These are phyloP conservation scores for Piliocolobus tephrosceles DNA, from an alignment of 2,113 vertebrate species.

Conservation along the genomic window DNA sequence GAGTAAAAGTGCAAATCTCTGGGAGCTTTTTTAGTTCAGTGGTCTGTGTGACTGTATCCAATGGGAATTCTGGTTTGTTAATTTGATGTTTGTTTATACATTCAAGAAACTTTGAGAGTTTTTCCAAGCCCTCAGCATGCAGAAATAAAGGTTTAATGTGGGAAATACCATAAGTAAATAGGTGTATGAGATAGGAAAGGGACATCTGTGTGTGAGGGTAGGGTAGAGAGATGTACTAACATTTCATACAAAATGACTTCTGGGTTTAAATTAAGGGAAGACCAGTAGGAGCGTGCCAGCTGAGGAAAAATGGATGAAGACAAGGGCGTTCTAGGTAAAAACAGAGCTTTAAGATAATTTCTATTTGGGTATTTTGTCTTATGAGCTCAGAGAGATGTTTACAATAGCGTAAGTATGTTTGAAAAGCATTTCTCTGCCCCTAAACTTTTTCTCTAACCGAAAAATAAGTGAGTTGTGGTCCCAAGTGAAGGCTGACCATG, in stretches of 20 bases:
- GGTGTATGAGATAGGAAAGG: not conserved
- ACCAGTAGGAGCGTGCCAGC: not conserved
- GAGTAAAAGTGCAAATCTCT: not conserved
- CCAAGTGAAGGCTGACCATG: not conserved
- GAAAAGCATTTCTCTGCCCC: not conserved
- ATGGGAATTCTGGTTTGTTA: not conserved
- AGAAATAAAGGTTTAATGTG: not conserved
- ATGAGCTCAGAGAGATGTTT: not conserved
- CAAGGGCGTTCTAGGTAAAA: not conserved
- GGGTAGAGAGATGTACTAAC: not conserved
- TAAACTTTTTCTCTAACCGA: not conserved
- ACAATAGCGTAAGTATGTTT: not conserved
- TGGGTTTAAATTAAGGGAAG: not conserved
- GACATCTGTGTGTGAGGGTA: accelerated
- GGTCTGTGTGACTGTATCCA: not conserved
- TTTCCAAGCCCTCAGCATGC: not conserved
- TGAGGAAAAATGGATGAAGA: not conserved
- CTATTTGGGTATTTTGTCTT: not conserved
- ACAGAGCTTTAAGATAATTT: not conserved
- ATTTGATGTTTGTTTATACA: not conserved
- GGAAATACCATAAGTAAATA: not conserved
- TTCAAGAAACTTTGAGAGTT: not conserved
- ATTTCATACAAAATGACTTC: not conserved
- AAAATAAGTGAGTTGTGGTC: not conserved
- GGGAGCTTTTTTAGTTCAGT: not conserved